Evolutionary conservation across 1,140 invertebrate genomes (phyloP), one percentile per base, ranked within the genome.

Genomic region (Drosophila pseudoananassae): DNA sequence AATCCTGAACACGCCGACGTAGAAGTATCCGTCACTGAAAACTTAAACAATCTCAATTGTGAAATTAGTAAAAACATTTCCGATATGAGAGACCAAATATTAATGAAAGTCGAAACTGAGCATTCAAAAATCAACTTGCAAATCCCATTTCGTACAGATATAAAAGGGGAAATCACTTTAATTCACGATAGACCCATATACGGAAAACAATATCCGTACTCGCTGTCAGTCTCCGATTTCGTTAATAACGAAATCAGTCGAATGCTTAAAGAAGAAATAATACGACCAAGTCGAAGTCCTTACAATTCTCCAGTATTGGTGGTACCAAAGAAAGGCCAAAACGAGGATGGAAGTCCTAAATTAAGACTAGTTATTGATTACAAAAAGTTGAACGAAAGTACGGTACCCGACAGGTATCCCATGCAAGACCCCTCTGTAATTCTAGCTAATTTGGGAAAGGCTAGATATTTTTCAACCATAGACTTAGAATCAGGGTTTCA

Each of bases 331-430:
- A 55, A 55, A 6, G 20, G 36, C 3, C n/a, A 31, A 12, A 33
- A 29, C 8, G 25, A 50, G 27, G 47, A 50, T 29, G 49, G 25
- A 31, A 31, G 10, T 14, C 15, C 10, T 1, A 40, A 53, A 38
- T 12, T n/a, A 1, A 53, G 50, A 33, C 9, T 52, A 1, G 50
- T 52, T 1, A 52, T 33, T 2, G 50, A 52, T 12, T 52, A 45
- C 36, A 25, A n/a, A 56, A 55, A 65, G 14, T 15, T 49, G 1
- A 56, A 51, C 38, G 57, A 60, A 46, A 40, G 15, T 15, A 43
- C 52, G 0, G 25, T 54, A 1, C 33, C 52, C 1, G 52, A 54
- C 4, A 54, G 36, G 14, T 54, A 54, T 27, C 52, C 52, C 2
- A 54, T 25, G 31, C 33, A 53, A 3, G 51, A 53, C 0, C 51